Evolutionary conservation across 2,888 invertebrate genomes (phyloP), one percentile per base, ranked within the genome.

Genomic region (Sacculina carcini): DNA sequence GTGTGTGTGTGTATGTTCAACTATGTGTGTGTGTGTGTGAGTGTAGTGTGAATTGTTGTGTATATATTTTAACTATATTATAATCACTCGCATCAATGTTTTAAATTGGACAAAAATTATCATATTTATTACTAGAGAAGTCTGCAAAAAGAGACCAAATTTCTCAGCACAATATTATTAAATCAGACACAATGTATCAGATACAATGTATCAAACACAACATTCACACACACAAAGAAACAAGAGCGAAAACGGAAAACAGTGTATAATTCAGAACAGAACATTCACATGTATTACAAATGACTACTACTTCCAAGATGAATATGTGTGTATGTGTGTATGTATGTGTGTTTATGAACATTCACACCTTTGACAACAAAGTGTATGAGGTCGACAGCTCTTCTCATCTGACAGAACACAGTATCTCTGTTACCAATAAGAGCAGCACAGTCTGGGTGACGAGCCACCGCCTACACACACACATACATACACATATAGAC

Each of bases 311-410:
- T n/a, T n/a, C 21, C 19, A 23, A 7, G 2, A 42, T 7, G 6
- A 23, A 42, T 42, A 3, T 19, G 6, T 7, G 3, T 42, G 24
- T 19, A 42, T 42, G 21, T 42, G 3, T 42, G 24, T 19, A 19
- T 42, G 6, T 42, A 3, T 7, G 24, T 7, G 21, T 7, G 6
- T 42, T 14, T 34, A 34, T 34, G n/a, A 10, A 34, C 34, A 34
- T n/a, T 12, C 34, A 34, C 34, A 66, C 96, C 94, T 61, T 90
- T 85, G 46, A 94, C 87, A 54, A 96, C 90, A 66, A 85, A 87
- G 68, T 94, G 92, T 59, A 98, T 87, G 57, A 94, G 74, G 69
- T 96, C 92, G 78, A 96, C 84, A 24, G 96, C 90, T 56, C 89
- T 75, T 55, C 92, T 73, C 83, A 96, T 96, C 68, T 92, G 90